phyloP scores from a whole-genome alignment of 2,797 vertebrate species.

The Macropus fuliginosus region DNA sequence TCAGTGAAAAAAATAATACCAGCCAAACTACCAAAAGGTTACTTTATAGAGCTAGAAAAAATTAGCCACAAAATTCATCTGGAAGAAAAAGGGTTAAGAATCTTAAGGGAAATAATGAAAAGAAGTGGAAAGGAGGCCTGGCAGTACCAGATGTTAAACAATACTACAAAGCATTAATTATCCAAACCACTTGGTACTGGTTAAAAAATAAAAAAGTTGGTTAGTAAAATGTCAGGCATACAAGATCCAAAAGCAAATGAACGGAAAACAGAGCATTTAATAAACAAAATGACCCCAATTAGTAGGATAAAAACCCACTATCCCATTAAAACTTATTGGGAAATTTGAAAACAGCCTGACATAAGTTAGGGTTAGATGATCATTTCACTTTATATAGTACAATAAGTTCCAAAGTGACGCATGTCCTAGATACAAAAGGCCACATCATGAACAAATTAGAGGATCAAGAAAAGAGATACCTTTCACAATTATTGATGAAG shows the following conservation, averaged over 20 bases:
- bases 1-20: not conserved
- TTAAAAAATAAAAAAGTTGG: not conserved
- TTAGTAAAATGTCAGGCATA: not conserved
- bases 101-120: not conserved
- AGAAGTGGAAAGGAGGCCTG: not conserved
- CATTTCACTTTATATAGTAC: not conserved
- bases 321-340: not conserved
- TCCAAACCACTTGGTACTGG: not conserved
- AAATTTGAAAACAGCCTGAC: not conserved
- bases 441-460: not conserved
- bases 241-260: not conserved
- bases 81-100: not conserved
- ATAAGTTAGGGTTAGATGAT: not conserved
- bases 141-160: not conserved
- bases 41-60: not conserved
- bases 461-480: not conserved
- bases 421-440: not conserved
- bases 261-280: not conserved
- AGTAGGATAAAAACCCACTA: not conserved
- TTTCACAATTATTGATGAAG: not conserved
- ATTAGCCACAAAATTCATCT: not conserved
- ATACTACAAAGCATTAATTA: not conserved
- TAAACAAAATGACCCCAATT: not conserved
- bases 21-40: not conserved
- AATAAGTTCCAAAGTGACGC: not conserved